Base-by-base conservation (phyloP, 2,797 vertebrate genomes). In the Ctenopoma kingsleyae region DNA sequence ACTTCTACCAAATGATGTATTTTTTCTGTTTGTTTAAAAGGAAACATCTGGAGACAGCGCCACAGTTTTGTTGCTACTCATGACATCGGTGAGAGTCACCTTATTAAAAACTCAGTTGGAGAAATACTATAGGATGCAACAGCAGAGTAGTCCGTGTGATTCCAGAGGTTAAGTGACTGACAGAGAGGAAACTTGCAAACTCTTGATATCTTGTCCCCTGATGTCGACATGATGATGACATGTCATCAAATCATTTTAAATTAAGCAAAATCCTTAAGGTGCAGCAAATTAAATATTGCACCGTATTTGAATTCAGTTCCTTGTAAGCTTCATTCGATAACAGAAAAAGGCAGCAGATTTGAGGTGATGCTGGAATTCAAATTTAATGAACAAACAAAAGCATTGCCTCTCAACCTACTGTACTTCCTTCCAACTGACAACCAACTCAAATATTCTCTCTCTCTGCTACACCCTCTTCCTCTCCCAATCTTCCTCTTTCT, bases 401-500 rank as follows among this genome's bases (percentile, higher is more conserved):
- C 79, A 67, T 84, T 84, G 88, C 81, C 87, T 87, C 86, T 78
- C 81, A 52, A 83, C 75, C 74, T 72, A 76, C 86, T 84, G 81
- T 65, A 90, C 89, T 92, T 93, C 91, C 88, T 92, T 91, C 87
- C 87, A 91, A 86, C 91, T 89, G 91, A 87, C 87, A 92, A 86
- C 71, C 76, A 79, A 86, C 90, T 91, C 85, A 87, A 76, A 88
- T 65, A 85, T 87, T 83, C 87, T 71, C 66, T 74, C 67, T 83
- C 80, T 66, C 76, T 19, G 53, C 71, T 74, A 54, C 73, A 48
- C 76, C 47, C 84, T 77, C 73, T 74, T 64, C 60, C 87, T 72
- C 76, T 72, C 76, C 62, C 71, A 44, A 56, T 79, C 78, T 65
- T 50, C 32, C 71, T 61, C 67, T 41, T 50, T 35, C 72, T 71